A percentile compares a stretch with the other conserved stretches of the same genome.
These are phyloP conservation scores for Pristionchus japonicus DNA, from an alignment of 2,888 invertebrate genomes.

Conservation along the genomic window DNA sequence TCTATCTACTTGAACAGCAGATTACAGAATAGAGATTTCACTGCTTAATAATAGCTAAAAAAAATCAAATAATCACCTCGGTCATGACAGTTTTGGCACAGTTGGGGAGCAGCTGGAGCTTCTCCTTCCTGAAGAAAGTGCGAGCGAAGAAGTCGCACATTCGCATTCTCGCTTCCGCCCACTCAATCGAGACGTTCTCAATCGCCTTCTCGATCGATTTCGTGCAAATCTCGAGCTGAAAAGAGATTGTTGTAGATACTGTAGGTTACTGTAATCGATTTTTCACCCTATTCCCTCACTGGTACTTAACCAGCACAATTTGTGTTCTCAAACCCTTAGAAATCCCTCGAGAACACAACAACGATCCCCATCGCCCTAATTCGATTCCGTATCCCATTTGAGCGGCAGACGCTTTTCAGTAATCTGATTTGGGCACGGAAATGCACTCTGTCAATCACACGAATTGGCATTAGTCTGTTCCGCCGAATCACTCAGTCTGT, in stretches of 20 bases:
- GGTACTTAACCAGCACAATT: background rate
- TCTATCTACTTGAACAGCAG: too few relatives aligned
- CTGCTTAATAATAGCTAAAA: background rate
- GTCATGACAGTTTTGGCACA: background rate
- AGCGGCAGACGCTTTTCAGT: background rate
- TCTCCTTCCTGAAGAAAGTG: background rate
- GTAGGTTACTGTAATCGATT: too few relatives aligned
- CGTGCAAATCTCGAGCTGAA: background rate
- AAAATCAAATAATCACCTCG: background rate
- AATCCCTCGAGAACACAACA: background rate
- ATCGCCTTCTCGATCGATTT: constrained; percentile 13
- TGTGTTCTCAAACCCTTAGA: background rate
- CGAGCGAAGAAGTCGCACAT: constrained; percentile 1
- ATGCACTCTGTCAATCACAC: background rate
- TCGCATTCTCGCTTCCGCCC: constrained; percentile 33
- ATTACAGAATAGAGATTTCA: too few relatives aligned
- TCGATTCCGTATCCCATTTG: background rate
- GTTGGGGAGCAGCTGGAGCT: background rate
- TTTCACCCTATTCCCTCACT: background rate
- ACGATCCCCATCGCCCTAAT: background rate
- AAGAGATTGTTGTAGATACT: background rate
- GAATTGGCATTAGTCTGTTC: constrained; percentile 12
- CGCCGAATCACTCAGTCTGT: background rate
- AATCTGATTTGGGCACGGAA: background rate
- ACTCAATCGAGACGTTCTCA: constrained; percentile 36